Evolutionary conservation across 1,140 invertebrate genomes (phyloP).

Genomic region (Papilio helenus): DNA sequence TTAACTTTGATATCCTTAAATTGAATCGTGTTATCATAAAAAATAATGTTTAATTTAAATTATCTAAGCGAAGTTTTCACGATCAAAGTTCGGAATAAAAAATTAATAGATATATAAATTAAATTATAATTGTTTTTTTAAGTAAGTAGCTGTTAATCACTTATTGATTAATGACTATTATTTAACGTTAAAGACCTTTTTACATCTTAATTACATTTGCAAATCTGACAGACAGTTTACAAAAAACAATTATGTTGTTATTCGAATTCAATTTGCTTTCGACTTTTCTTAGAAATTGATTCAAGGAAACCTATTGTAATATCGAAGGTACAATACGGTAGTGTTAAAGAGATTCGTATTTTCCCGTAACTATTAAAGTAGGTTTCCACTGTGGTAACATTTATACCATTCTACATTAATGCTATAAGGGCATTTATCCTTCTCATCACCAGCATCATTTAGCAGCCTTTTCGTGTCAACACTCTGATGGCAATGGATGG

Average conservation of each 20-base stretch:
- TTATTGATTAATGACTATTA: neutral
- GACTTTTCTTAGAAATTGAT: constrained; percentile 14
- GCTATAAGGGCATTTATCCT: no score
- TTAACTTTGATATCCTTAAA: neutral
- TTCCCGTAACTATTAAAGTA: neutral
- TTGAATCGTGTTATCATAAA: no score
- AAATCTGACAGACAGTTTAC: neutral
- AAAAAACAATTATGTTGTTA: neutral
- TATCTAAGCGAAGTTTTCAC: no score
- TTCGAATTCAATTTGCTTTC: neutral
- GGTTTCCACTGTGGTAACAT: no score
- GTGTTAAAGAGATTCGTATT: neutral
- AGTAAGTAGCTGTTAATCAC: neutral
- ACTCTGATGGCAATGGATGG: no score
- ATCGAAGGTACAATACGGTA: neutral
- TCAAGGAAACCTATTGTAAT: neutral
- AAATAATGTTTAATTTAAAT: no score
- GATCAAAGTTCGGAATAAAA: no score
- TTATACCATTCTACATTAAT: no score
- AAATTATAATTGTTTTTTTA: neutral
- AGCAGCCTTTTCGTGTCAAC: no score
- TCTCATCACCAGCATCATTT: no score
- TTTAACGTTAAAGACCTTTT: neutral
- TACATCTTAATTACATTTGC: neutral
- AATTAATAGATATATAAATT: no score